Percentiles rank a stretch among this genome's conserved stretches.
These are phyloP conservation scores for Molanna angustata DNA, from an alignment of 2,888 invertebrate species.

Conservation along the genomic window DNA sequence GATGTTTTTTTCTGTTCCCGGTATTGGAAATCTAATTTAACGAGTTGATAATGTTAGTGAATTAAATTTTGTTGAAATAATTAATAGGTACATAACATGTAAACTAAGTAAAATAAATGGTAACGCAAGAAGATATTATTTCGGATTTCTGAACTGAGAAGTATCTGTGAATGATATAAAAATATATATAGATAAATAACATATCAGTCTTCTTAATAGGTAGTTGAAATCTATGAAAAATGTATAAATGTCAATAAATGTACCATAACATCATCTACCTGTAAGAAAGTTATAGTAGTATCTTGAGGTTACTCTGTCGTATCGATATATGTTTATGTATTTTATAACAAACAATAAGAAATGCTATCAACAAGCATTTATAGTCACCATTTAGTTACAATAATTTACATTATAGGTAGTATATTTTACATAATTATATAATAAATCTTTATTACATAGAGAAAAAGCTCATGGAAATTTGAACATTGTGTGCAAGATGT, in stretches of 20 bases:
- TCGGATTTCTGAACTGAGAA: no score
- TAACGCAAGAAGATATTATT: no score
- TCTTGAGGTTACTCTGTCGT: constrained; percentile 21
- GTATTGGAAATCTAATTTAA: no score
- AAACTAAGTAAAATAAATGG: no score
- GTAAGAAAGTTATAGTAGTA: constrained; percentile 29
- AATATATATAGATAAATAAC: constrained; percentile 34
- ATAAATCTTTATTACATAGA: constrained; percentile 30
- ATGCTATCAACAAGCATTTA: constrained; percentile 20
- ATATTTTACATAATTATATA: constrained; percentile 28
- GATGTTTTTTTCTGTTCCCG: no score
- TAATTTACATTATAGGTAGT: constrained; percentile 22
- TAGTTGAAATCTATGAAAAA: constrained; percentile 28
- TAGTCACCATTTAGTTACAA: constrained; percentile 31
- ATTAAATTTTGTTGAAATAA: no score
- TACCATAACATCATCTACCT: constrained; percentile 25
- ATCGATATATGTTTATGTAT: constrained; percentile 20
- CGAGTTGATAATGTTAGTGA: no score
- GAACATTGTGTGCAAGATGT: constrained; percentile 33
- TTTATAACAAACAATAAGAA: constrained; percentile 24
- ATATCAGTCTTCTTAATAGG: constrained; percentile 33
- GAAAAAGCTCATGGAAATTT: constrained; percentile 34
- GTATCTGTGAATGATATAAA: constrained; percentile 32
- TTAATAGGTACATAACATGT: no score
- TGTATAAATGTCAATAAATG: constrained; percentile 8